phyloP scores from a whole-genome alignment of 2,113 vertebrate genomes.

The Setophaga kirtlandii region DNA sequence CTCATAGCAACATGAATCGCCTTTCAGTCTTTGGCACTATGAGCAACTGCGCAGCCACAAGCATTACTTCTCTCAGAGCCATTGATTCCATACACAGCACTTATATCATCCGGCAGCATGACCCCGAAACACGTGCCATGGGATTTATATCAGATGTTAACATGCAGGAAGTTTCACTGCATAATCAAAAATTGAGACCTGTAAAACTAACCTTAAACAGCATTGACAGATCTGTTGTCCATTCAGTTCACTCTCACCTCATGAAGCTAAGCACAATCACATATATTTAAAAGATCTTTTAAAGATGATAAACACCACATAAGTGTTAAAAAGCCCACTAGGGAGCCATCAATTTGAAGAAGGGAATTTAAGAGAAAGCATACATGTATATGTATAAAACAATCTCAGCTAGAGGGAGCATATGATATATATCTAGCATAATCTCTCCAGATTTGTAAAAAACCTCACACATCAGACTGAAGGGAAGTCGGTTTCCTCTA shows the following conservation, averaged over 20 bases:
- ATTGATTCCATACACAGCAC: slow-evolving; percentile 1
- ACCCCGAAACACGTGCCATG: background rate
- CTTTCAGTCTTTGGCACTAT: background rate
- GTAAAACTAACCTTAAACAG: slow-evolving; percentile 37
- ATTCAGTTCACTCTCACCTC: slow-evolving; percentile 34
- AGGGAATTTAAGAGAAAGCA: slow-evolving; percentile 43
- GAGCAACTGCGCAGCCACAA: background rate
- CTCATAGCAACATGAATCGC: background rate
- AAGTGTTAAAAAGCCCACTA: slow-evolving; percentile 50
- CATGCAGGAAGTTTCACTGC: slow-evolving; percentile 2
- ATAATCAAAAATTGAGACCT: slow-evolving; percentile 38
- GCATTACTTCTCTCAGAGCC: background rate
- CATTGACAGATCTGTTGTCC: slow-evolving; percentile 39
- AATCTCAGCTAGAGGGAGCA: slow-evolving; percentile 29
- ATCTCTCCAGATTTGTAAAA: slow-evolving; percentile 37
- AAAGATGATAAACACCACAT: slow-evolving; percentile 56
- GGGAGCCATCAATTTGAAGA: slow-evolving; percentile 57
- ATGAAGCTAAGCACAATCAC: slow-evolving; percentile 39
- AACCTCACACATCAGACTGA: background rate
- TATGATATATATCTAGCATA: slow-evolving; percentile 46
- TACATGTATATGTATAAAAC: background rate
- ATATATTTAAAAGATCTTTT: slow-evolving; percentile 41
- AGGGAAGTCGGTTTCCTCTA: slow-evolving; percentile 3
- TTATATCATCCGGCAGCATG: slow-evolving; percentile 32
- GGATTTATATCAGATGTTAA: slow-evolving; percentile 41